Evolutionary conservation across 2,113 vertebrate genomes (phyloP).

Genomic region (Prolemur simus): DNA sequence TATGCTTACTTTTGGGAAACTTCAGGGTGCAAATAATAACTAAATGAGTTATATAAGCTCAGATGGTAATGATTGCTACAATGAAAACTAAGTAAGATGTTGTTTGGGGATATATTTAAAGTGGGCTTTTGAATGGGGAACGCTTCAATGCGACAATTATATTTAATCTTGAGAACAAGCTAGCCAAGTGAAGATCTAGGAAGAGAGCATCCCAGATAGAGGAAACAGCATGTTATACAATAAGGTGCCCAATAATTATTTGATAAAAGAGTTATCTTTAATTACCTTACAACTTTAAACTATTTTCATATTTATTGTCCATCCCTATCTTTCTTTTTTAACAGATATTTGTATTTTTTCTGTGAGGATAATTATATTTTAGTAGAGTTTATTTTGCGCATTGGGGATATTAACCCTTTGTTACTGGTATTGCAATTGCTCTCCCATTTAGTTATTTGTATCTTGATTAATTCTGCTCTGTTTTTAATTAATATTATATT

Average conservation of each 20-base stretch:
- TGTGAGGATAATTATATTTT: background rate
- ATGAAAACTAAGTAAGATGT: background rate
- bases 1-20: background rate
- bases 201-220: background rate
- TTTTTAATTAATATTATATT: background rate
- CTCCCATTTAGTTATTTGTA: background rate
- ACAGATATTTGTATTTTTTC: background rate
- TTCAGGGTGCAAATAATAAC: background rate
- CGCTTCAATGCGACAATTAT: background rate
- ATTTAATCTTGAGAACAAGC: background rate
- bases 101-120: background rate
- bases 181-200: background rate
- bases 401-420: background rate
- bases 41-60: background rate
- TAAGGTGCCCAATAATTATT: background rate
- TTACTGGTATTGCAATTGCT: background rate
- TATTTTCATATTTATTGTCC: background rate
- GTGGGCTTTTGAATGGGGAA: background rate
- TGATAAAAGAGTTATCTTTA: background rate
- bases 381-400: background rate
- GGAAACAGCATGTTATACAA: background rate
- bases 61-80: background rate
- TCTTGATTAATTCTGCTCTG: background rate
- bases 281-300: background rate
- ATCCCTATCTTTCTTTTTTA: background rate